Conservation (phyloP, 2,113 vertebrate species). For the Myxocyprinus asiaticus region DNA sequence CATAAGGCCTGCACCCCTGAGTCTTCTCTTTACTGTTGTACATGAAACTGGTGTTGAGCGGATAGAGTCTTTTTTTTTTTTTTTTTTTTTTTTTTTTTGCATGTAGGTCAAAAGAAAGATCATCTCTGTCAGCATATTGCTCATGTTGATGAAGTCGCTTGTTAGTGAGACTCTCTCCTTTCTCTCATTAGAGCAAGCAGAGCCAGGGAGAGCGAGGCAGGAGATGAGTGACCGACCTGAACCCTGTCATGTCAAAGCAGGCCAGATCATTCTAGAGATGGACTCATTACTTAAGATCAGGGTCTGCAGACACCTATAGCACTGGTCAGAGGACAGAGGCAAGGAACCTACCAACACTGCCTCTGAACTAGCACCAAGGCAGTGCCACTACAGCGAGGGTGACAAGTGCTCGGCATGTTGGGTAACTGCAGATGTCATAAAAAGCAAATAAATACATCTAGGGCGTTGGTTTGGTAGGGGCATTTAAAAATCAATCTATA, state of each 20-base stretch:
- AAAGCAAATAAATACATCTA: too few relatives aligned
- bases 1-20: too few relatives aligned
- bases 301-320: too few relatives aligned
- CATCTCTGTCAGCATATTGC: constrained; percentile 65
- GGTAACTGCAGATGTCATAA: neutral
- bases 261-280: constrained; percentile 36
- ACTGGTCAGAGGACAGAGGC: neutral
- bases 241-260: constrained; percentile 49
- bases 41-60: too few relatives aligned
- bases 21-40: too few relatives aligned
- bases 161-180: constrained; percentile 61
- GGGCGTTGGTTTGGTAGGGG: too few relatives aligned
- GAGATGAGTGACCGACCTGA: constrained; percentile 47
- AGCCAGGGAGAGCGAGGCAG: constrained; percentile 27
- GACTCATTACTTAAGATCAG: constrained; percentile 59
- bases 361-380: neutral
- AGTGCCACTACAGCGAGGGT: too few relatives aligned
- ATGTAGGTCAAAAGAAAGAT: constrained; percentile 74
- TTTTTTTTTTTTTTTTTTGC: constrained; percentile 50
- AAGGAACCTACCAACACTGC: neutral
- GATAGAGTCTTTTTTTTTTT: too few relatives aligned
- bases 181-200: constrained; percentile 61
- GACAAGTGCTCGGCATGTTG: neutral
- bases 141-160: constrained; percentile 73
- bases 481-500: too few relatives aligned